Conservation (phyloP, 2,888 invertebrate species). For the Nineta flava region DNA sequence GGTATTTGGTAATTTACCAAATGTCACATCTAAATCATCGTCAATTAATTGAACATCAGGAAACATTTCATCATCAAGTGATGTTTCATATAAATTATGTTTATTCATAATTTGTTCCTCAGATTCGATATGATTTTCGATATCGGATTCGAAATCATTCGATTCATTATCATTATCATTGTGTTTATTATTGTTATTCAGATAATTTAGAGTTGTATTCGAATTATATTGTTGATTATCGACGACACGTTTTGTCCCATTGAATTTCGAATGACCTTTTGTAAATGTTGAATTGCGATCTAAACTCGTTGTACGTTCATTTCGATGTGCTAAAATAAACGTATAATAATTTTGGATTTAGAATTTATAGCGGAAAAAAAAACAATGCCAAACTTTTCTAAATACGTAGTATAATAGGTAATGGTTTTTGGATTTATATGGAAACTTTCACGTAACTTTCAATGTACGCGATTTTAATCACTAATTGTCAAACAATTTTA, state of each 20-base stretch:
- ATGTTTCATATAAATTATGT: conserved; percentile 23
- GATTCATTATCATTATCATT: background rate
- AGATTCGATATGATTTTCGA: background rate
- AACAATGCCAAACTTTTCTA: too few species aligned
- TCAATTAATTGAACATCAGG: conserved; percentile 22
- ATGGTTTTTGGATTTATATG: too few species aligned
- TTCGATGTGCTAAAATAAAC: too few species aligned
- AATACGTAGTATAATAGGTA: too few species aligned
- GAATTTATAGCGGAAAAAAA: too few species aligned
- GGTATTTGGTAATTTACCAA: conserved; percentile 26
- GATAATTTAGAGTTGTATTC: background rate
- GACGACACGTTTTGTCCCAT: background rate
- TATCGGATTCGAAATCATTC: background rate
- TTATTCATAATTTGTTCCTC: conserved; percentile 27
- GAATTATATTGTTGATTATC: background rate
- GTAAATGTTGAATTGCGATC: conserved; percentile 9
- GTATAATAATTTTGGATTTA: too few species aligned
- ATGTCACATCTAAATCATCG: conserved; percentile 20
- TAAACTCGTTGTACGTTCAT: conserved; percentile 10
- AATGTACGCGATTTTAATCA: too few species aligned
- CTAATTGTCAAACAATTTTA: too few species aligned
- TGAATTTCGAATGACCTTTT: background rate
- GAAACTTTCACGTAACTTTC: too few species aligned
- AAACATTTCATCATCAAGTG: conserved; percentile 30
- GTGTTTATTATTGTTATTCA: background rate